Percentiles rank a stretch among this genome's conserved stretches.
phyloP scores from a whole-genome alignment of 2,888 invertebrate genomes.

The Ormyrus thymus region DNA sequence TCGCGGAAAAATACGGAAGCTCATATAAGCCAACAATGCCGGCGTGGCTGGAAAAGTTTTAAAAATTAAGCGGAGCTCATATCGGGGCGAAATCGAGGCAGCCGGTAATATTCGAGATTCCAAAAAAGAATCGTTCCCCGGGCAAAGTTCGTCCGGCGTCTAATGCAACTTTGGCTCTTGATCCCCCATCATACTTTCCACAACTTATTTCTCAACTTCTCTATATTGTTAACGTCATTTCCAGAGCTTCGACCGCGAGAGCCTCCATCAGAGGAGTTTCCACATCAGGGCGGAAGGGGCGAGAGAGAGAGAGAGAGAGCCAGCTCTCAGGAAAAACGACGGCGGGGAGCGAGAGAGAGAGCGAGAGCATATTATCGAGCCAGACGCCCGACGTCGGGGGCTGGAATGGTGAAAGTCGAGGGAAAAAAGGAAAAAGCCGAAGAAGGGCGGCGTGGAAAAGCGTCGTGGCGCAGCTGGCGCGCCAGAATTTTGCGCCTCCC shows the following conservation, averaged over 20 bases:
- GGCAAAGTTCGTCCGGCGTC: background rate
- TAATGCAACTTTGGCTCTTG: conserved; percentile 20
- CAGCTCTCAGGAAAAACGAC: too few relatives aligned
- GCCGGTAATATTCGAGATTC: conserved; percentile 16
- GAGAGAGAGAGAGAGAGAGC: background rate
- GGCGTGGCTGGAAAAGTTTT: too few relatives aligned
- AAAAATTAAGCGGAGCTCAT: conserved; percentile 1
- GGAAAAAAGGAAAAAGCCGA: conserved; percentile 9
- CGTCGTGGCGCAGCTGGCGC: conserved; percentile 49
- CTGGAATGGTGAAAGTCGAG: conserved; percentile 48
- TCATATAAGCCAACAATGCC: too few relatives aligned
- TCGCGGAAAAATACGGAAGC: too few relatives aligned
- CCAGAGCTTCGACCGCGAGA: conserved; percentile 25
- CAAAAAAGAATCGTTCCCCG: background rate
- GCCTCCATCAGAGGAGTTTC: background rate
- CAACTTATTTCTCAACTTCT: conserved; percentile 50
- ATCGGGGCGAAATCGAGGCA: conserved; percentile 15
- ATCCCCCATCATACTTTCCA: conserved; percentile 33
- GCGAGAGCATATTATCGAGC: conserved; percentile 47
- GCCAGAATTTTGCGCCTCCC: conserved; percentile 51
- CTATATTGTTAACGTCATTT: conserved; percentile 49
- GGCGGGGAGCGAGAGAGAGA: background rate
- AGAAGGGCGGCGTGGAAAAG: conserved; percentile 54
- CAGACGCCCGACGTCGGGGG: conserved; percentile 29
- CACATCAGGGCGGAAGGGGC: background rate